These are phyloP conservation scores for Regulus satrapa DNA, from an alignment of 2,113 vertebrate species.

Conservation along the genomic window DNA sequence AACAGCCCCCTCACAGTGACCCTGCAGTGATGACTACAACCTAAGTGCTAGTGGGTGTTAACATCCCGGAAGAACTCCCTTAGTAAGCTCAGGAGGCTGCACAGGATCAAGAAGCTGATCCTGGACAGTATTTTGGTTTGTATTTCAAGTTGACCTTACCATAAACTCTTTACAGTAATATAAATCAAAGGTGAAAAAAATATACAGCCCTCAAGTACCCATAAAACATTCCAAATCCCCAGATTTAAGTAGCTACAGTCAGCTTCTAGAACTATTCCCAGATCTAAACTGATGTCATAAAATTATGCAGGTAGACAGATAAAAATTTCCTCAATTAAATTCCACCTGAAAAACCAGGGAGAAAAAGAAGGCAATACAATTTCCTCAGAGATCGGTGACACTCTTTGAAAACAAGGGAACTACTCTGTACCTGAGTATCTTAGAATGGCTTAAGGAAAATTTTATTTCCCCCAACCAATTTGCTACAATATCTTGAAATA, in stretches of 20 bases:
- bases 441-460: neutral
- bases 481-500: neutral
- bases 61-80: neutral
- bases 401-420: neutral
- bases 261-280: neutral
- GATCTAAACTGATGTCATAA: neutral
- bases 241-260: neutral
- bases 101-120: neutral
- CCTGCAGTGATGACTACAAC: neutral
- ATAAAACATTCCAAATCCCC: neutral
- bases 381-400: neutral
- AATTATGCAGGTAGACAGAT: neutral
- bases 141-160: neutral
- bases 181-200: neutral
- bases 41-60: too few species aligned
- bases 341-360: neutral
- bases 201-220: neutral
- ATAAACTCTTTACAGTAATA: neutral
- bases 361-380: neutral
- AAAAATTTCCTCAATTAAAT: neutral
- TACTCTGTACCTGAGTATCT: neutral
- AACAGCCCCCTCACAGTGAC: neutral
- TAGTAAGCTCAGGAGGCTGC: neutral
- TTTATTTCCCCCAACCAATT: rapidly evolving
- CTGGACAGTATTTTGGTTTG: neutral